Evolutionary conservation across 2,888 invertebrate species (phyloP).

Genomic region (Pyrrhosoma nymphula): DNA sequence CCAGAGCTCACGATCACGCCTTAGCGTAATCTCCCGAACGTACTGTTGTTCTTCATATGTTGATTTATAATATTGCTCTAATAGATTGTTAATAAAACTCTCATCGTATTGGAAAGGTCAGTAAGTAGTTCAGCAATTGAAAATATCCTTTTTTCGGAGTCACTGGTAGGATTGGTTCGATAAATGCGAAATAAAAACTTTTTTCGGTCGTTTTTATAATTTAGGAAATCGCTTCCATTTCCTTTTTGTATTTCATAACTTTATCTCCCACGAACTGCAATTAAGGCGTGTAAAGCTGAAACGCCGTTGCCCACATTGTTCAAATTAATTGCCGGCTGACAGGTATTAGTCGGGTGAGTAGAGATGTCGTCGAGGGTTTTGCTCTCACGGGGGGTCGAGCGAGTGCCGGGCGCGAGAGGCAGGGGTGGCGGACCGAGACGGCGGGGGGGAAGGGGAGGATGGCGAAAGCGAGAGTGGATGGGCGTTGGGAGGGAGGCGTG

Average conservation of each 20-base stretch:
- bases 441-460: no score
- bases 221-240: background rate
- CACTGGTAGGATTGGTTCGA: no score
- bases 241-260: background rate
- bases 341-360: slow-evolving; percentile 41
- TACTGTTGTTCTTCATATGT: no score
- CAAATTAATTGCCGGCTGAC: background rate
- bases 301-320: background rate
- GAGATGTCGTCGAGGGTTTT: background rate
- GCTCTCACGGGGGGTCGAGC: background rate
- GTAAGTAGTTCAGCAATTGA: no score
- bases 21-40: no score
- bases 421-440: no score
- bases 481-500: background rate
- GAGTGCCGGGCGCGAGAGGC: background rate
- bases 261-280: background rate
- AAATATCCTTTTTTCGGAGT: no score
- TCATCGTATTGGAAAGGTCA: no score
- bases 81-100: no score
- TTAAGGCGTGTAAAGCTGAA: slow-evolving; percentile 37
- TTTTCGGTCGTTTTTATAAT: background rate
- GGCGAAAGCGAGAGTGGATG: no score
- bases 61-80: no score
- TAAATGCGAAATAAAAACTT: background rate
- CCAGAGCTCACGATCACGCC: no score